phyloP scores from a whole-genome alignment of 2,113 vertebrate species.

The Mesembrinibis cayennensis region DNA sequence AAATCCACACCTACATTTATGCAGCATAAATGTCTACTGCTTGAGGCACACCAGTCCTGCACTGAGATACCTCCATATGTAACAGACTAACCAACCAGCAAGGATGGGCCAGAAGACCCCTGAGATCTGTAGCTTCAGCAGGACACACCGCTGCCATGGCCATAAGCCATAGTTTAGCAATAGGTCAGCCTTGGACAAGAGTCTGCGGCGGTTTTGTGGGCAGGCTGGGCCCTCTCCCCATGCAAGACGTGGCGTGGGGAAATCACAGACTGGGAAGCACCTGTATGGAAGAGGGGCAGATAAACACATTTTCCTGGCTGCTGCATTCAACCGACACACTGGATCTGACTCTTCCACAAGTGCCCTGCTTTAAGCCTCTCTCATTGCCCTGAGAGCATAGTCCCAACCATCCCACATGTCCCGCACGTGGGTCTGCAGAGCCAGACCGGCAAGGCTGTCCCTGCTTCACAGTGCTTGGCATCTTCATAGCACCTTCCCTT shows the following conservation, averaged over 20 bases:
- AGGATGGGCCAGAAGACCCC: background rate
- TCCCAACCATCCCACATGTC: background rate
- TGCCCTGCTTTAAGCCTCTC: background rate
- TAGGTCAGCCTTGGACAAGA: background rate
- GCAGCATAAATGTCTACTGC: background rate
- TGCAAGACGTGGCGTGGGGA: background rate
- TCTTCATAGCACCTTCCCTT: background rate
- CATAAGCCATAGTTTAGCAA: background rate
- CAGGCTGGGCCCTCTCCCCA: background rate
- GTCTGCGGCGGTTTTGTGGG: rapidly evolving
- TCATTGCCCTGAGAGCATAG: background rate
- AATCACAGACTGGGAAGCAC: background rate
- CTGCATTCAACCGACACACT: background rate
- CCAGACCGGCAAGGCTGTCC: background rate
- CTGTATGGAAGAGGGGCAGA: background rate
- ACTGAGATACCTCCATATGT: background rate
- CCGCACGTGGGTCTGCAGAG: background rate
- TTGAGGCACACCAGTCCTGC: background rate
- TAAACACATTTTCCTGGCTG: background rate
- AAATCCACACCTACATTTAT: background rate
- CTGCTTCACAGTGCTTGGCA: background rate
- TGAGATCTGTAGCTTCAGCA: background rate
- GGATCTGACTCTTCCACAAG: background rate
- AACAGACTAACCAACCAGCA: background rate
- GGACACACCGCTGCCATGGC: background rate